Conservation (phyloP, 2,797 vertebrate species). For the Avahi laniger region DNA sequence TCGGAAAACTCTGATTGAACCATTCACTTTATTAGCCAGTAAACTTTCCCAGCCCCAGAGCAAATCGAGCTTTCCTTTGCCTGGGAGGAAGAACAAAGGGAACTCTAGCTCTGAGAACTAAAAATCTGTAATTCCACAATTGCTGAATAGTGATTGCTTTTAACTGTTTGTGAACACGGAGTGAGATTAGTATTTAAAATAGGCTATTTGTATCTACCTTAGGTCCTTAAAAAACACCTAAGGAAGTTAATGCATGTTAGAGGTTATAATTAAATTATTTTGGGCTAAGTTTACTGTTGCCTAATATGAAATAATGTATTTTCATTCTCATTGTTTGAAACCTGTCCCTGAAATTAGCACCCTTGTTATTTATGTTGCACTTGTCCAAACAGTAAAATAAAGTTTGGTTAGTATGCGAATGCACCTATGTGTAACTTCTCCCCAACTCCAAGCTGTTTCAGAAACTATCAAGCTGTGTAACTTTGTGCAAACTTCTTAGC, state of each 20-base stretch:
- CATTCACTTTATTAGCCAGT: constrained; percentile 94
- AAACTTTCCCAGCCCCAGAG: constrained; percentile 96
- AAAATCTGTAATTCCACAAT: neutral
- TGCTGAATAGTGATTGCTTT: neutral
- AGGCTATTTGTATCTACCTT: neutral
- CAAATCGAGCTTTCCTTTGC: constrained; percentile 95
- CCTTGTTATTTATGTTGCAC: neutral
- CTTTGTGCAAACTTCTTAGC: neutral
- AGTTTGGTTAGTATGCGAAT: neutral
- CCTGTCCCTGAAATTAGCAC: neutral
- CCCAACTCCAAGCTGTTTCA: neutral
- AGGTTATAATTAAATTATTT: neutral
- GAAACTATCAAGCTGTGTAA: neutral
- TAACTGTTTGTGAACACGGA: neutral
- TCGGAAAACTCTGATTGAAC: constrained; percentile 92
- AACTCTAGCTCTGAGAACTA: constrained; percentile 91
- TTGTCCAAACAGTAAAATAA: constrained; percentile 53
- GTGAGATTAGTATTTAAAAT: neutral
- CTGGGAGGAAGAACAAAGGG: constrained; percentile 94
- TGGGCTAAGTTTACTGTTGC: neutral
- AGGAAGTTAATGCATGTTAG: constrained; percentile 20
- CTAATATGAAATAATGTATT: neutral
- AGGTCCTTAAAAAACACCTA: neutral
- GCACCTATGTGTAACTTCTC: neutral
- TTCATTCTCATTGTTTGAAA: neutral